Evolutionary conservation across 2,113 vertebrate species (phyloP).

Genomic region (Xenopus tropicalis): DNA sequence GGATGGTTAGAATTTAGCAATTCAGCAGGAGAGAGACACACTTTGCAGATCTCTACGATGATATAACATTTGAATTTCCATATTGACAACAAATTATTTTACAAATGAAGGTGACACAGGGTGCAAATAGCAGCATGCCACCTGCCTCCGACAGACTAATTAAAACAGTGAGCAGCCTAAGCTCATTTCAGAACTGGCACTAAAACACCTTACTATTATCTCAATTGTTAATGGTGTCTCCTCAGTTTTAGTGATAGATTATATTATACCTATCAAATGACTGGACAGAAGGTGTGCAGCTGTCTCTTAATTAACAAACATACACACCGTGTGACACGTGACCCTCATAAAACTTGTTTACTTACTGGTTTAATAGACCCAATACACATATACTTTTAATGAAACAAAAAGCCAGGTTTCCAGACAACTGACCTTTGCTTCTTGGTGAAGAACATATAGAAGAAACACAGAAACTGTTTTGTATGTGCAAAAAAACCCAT

Average conservation of each 20-base stretch:
- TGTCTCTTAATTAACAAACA: conserved; percentile 7
- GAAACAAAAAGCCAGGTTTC: background rate
- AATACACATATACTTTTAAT: background rate
- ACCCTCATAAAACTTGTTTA: background rate
- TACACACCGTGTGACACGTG: background rate
- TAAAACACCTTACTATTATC: background rate
- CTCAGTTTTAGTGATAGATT: conserved; percentile 2
- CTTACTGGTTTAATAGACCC: background rate
- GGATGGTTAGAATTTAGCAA: too few relatives aligned
- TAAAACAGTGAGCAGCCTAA: background rate
- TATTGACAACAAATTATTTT: background rate
- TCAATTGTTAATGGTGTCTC: background rate
- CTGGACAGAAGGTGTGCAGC: background rate
- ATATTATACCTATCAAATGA: conserved; percentile 14
- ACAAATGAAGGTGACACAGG: background rate
- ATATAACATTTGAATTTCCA: too few relatives aligned
- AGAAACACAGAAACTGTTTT: too few relatives aligned
- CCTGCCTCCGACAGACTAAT: background rate
- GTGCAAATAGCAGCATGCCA: background rate
- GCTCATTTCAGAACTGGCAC: conserved; percentile 3
- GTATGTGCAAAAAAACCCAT: too few relatives aligned
- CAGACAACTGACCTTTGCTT: too few relatives aligned
- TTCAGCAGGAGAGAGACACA: too few relatives aligned
- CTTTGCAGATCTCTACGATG: too few relatives aligned
- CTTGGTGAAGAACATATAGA: too few relatives aligned